Conservation (phyloP, 2,797 vertebrate species). For the Buceros bicornis region DNA sequence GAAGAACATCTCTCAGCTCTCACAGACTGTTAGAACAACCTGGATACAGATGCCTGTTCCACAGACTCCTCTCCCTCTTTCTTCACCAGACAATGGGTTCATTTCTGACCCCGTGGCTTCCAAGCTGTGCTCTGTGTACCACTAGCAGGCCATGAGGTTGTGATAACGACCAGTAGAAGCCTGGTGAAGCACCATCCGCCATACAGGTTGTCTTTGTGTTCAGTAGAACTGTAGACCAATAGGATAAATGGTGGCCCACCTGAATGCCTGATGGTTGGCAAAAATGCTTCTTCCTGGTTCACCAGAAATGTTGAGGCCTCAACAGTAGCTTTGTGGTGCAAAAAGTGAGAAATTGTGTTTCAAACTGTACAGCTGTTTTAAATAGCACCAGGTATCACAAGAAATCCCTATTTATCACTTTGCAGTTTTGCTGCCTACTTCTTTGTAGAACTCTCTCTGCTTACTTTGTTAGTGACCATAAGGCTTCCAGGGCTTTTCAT, state of each 20-base stretch:
- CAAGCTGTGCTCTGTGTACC: neutral
- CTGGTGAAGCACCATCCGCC: neutral
- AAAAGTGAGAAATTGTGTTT: neutral
- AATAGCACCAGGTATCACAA: neutral
- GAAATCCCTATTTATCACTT: neutral
- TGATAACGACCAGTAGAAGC: neutral
- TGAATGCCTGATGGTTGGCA: neutral
- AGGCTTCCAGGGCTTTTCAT: neutral
- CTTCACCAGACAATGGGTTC: neutral
- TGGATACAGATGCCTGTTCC: neutral
- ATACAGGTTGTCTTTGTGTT: accelerated
- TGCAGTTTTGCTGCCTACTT: neutral
- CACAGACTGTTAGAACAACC: neutral
- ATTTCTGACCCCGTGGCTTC: neutral
- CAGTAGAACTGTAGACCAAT: neutral
- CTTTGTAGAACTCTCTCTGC: neutral
- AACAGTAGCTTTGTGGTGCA: neutral
- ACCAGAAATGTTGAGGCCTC: neutral
- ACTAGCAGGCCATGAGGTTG: neutral
- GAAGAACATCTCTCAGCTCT: neutral
- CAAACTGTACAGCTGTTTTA: neutral
- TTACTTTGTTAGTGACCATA: neutral
- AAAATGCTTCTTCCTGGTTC: neutral
- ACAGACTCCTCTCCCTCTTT: neutral
- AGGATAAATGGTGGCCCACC: neutral